Evolutionary conservation across 2,888 invertebrate species (phyloP).

Genomic region (Urechis unicinctus): DNA sequence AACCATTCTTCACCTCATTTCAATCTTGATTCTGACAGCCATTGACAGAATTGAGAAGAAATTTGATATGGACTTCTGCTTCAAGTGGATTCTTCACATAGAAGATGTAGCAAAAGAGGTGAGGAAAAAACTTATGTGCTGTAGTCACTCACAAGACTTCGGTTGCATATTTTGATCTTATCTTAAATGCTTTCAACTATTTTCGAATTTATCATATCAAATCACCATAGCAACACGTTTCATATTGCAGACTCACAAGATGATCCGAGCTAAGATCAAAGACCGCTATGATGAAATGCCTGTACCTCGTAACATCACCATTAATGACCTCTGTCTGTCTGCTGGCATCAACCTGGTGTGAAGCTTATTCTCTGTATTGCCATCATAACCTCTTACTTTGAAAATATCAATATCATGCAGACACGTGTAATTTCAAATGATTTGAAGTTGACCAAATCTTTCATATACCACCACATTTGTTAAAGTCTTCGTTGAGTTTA

Average conservation of each 20-base stretch:
- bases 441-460: too few species aligned
- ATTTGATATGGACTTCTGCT: constrained; percentile 41
- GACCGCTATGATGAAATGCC: constrained; percentile 39
- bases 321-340: constrained; percentile 44
- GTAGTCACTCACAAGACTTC: too few species aligned
- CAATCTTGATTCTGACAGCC: constrained; percentile 22
- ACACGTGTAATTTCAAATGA: too few species aligned
- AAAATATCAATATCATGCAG: too few species aligned
- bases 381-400: too few species aligned
- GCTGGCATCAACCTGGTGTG: constrained; percentile 45
- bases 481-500: too few species aligned
- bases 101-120: constrained; percentile 36
- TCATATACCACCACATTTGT: too few species aligned
- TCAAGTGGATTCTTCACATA: constrained; percentile 42
- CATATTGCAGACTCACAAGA: constrained; percentile 29
- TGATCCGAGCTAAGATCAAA: constrained; percentile 38
- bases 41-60: constrained; percentile 32
- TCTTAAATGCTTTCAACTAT: not conserved
- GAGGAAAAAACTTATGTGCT: too few species aligned
- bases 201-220: too few species aligned
- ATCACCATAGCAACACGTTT: too few species aligned
- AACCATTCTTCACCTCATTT: constrained; percentile 2
- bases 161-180: not conserved
- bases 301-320: constrained; percentile 42
- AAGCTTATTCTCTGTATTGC: too few species aligned